Percentiles rank a stretch among this genome's conserved stretches.
Evolutionary conservation across 37 sponge, comb jelly and placozoan genomes (phyloP).

Genomic region (Trichoplax adhaerens): DNA sequence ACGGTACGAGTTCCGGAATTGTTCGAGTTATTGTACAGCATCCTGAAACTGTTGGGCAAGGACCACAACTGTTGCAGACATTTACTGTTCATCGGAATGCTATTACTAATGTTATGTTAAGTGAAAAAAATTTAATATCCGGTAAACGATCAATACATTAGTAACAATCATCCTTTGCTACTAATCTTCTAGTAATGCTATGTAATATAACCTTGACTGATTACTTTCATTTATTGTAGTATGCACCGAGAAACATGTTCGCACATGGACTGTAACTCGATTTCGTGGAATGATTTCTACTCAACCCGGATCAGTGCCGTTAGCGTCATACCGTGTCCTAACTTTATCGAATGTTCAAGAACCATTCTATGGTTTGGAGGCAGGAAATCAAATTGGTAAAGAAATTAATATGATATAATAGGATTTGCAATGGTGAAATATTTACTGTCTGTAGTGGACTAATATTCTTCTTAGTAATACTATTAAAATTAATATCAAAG

Average conservation of each 20-base stretch:
- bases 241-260: conserved; percentile 59
- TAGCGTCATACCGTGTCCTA: conserved; percentile 82
- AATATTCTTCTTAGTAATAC: too few relatives aligned
- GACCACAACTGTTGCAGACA: conserved; percentile 78
- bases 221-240: neutral
- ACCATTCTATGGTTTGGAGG: conserved; percentile 40
- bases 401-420: neutral
- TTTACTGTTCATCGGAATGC: conserved; percentile 75
- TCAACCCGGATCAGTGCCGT: conserved; percentile 85
- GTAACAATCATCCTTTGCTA: neutral
- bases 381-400: conserved; percentile 6
- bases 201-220: neutral
- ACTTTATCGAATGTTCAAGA: conserved; percentile 29
- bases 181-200: neutral
- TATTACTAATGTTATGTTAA: conserved; percentile 61
- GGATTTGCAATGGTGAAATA: too few relatives aligned
- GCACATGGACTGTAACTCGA: conserved; percentile 84
- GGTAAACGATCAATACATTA: conserved; percentile 14
- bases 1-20: conserved; percentile 73
- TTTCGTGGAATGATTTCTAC: conserved; percentile 92
- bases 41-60: conserved; percentile 93
- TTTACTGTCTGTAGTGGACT: too few relatives aligned
- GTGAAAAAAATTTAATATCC: conserved; percentile 92
- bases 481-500: conserved; percentile 8
- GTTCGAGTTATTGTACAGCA: conserved; percentile 82